Evolutionary conservation across 1,140 invertebrate genomes (phyloP), one percentile per base, ranked within the genome.

Genomic region (Lutraria rhynchaena): DNA sequence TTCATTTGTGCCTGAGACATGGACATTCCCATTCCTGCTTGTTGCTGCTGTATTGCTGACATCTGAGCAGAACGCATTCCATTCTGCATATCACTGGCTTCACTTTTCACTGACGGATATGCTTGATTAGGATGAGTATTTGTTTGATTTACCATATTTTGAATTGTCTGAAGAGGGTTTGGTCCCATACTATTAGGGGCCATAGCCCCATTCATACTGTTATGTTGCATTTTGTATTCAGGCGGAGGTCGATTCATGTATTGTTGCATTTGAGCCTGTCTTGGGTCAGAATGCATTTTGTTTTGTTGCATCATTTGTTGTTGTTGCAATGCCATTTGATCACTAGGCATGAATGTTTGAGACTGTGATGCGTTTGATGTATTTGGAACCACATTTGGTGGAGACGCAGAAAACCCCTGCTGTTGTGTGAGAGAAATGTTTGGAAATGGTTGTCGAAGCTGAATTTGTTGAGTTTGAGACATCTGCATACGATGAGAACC

Each of bases 381-480:
- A 73, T 77, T 87, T 65, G 57, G 85, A 55, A 65, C 75, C 53
- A 82, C 91, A 91, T 58, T 89, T 13, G 73, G 27, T 17, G 75
- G 29, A 49, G 81, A 27, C 63, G 74, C 94, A 89, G 74, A 87
- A 78, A 92, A 90, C n/a, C 87, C 90, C 73, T 94, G 94, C 82
- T 96, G 95, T 88, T 96, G 96, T 7, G 95, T 95, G 88, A 97
- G 96, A 89, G 96, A 96, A 86, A 97, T 88, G 71, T 91, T 91
- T 22, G 83, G 88, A 29, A 77, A 83, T 19, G 82, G 86, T 86
- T 87, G 82, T 80, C 94, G 95, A 80, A 97, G 95, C 90, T 97
- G 96, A 83, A 97, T 91, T 89, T 97, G 96, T 90, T 97, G 96
- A 19, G 96, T 96, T 91, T 97, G 96, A 87, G 95, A 96, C 92